Conservation (phyloP, 2,797 vertebrate genomes). For the Anolis apletophallus region DNA sequence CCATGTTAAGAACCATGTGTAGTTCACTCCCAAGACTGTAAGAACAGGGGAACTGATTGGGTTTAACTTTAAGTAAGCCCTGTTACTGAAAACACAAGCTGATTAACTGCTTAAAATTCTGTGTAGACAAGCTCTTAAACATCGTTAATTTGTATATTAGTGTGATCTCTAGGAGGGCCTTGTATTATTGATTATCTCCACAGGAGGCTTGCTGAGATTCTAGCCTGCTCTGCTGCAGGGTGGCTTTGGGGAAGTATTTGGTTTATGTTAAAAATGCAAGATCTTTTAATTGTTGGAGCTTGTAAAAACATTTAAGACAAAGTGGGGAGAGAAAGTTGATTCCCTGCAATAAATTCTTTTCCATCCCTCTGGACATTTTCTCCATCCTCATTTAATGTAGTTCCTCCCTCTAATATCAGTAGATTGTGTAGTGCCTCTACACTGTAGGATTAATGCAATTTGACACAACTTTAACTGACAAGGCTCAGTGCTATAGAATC, state of each 20-base stretch:
- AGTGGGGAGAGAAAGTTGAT: neutral
- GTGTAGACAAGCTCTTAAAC: slow-evolving; percentile 36
- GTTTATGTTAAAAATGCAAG: neutral
- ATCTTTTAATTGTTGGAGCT: slow-evolving; percentile 10
- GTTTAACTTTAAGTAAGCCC: slow-evolving; percentile 36
- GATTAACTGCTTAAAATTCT: slow-evolving; percentile 48
- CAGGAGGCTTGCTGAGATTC: slow-evolving; percentile 7
- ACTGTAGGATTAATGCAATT: too few relatives aligned
- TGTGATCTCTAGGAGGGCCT: slow-evolving; percentile 14
- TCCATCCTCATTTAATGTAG: neutral
- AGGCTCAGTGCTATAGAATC: too few relatives aligned
- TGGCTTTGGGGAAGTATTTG: neutral
- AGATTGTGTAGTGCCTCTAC: neutral
- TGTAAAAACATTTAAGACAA: neutral
- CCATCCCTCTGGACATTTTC: neutral
- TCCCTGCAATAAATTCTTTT: neutral
- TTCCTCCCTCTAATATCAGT: neutral
- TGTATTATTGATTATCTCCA: slow-evolving; percentile 37
- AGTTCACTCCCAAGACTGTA: neutral
- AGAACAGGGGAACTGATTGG: slow-evolving; percentile 17
- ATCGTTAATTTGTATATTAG: slow-evolving; percentile 15
- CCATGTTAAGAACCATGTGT: neutral
- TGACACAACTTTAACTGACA: too few relatives aligned
- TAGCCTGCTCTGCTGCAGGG: slow-evolving; percentile 23
- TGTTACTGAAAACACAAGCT: slow-evolving; percentile 29